Evolutionary conservation across 2,888 invertebrate species (phyloP), one percentile per base, ranked within the genome.

Genomic region (Acleris emargana): DNA sequence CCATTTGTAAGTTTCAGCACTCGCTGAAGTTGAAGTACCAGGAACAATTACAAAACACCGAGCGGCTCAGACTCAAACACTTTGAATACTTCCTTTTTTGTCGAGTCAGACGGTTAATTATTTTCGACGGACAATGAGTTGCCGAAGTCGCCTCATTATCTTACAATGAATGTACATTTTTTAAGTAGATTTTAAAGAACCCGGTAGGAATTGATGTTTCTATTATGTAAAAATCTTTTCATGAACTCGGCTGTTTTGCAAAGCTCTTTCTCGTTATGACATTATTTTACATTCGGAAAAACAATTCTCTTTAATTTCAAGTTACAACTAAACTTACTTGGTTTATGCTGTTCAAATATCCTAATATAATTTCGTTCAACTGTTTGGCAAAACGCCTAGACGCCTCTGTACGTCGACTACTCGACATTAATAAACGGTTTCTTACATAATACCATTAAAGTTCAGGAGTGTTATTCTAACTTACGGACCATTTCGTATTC

Each of bases 81-180:
- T 73, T 71, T 72, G 71, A 60, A 74, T 78, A 71, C 75, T 79
- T 76, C 72, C 70, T 79, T 82, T 87, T 86, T 71, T 83, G 88
- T 84, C 77, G 86, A 88, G 89, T 91, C 91, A 91, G 87, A 76
- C 79, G 80, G 88, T 88, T 89, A 89, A 89, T 91, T 90, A 89
- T 87, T 87, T 85, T 81, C 80, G 76, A 78, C 83, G 82, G 84
- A 87, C 85, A 87, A 87, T 89, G 88, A 90, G 79, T 87, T 82
- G 84, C 82, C 75, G 76, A 86, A 84, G 79, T 81, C 64, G 50
- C 63, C 67, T 72, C 71, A 72, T 72, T 72, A 72, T 71, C 69
- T 68, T 67, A 50, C 61, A 58, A 69, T 72, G 71, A 72, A 58
- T 68, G 62, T 66, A 67, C 61, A 64, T 67, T 69, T 70, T 67